Base-by-base conservation (phyloP, 92 coral and sea anemone species). In the Palythoa grandiflora region DNA sequence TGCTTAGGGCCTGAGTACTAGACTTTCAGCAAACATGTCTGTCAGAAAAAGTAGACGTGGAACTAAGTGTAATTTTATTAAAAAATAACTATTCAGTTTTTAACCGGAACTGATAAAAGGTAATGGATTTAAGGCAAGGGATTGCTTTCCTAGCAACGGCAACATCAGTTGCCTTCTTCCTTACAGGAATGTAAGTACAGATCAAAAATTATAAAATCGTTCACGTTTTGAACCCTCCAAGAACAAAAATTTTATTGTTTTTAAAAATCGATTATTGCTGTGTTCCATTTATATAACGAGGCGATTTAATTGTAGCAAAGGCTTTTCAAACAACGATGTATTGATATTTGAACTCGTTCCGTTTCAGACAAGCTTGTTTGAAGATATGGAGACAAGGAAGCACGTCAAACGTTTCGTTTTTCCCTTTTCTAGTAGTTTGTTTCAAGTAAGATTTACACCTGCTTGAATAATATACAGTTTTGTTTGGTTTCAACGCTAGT, bases 141-240 rank as follows among this genome's bases (percentile, higher is more conserved):
- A 48, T 95, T 39, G 94, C 96, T 71, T 91, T 92, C 91, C 90
- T 87, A 40, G 98, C 96, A 1, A 89, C 96, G 6, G 40, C 94
- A 35, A 93, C 94, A 15, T 92, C 94, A 68, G 54, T 90, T 72
- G 98, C 92, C 36, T 91, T 95, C 44, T 93, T 95, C 50, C 92
- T 94, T 5, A 95, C 96, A 7, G 98, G 98, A 81, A 90, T 78
- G 98, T 95, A 83, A 95, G 98, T 91, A 84, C 12, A 47, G 48
- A 1, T 6, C 15, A 20, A 12, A 75, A 48, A 75, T 14, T 44
- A 52, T 19, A 17, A n/a, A 44, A 14, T 76, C 50, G 7, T 12
- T 52, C 6, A 2, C 15, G 36, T 55, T 7, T 55, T 55, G 61
- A 55, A 28, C 28, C 17, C 61, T 55, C 17, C 3, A 55, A 55